A percentile compares a stretch with the other conserved stretches of the same genome.
Conservation (phyloP, 2,113 vertebrate species). For the Struthidea cinerea region DNA sequence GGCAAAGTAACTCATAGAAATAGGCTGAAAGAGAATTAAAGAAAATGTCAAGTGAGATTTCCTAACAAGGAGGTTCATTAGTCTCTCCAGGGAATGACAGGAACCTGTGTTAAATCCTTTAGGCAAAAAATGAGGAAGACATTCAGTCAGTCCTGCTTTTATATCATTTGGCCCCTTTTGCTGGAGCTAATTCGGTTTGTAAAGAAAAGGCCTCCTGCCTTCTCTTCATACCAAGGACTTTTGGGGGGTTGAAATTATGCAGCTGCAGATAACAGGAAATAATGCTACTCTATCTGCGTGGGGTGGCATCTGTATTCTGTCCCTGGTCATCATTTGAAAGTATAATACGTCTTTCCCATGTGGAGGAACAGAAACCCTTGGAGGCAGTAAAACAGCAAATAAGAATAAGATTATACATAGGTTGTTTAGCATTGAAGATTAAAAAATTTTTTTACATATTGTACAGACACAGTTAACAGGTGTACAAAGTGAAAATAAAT, state of each 20-base stretch:
- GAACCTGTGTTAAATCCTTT: not conserved
- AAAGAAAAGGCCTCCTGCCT: not conserved
- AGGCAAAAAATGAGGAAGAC: not conserved
- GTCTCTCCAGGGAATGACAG: not conserved
- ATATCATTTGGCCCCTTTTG: not conserved
- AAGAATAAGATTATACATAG: not conserved
- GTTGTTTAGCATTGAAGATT: not conserved
- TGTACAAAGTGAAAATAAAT: not conserved
- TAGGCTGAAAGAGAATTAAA: constrained; percentile 21
- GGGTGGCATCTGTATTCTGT: not conserved
- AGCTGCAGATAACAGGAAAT: not conserved
- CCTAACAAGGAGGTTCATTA: constrained; percentile 14
- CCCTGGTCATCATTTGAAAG: not conserved
- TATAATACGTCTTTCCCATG: not conserved
- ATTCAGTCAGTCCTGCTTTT: not conserved
- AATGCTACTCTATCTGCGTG: fast-evolving
- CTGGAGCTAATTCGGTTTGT: not conserved
- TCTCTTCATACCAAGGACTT: not conserved
- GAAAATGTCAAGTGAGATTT: constrained; percentile 45
- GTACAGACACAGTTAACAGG: not conserved
- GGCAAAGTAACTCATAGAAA: constrained; percentile 1
- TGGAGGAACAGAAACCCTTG: not conserved
- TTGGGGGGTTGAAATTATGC: not conserved
- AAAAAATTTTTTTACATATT: not conserved
- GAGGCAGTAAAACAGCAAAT: not conserved